Evolutionary conservation across 2,113 vertebrate genomes (phyloP), one percentile per base, ranked within the genome.

Genomic region (Amblyornis subalaris): DNA sequence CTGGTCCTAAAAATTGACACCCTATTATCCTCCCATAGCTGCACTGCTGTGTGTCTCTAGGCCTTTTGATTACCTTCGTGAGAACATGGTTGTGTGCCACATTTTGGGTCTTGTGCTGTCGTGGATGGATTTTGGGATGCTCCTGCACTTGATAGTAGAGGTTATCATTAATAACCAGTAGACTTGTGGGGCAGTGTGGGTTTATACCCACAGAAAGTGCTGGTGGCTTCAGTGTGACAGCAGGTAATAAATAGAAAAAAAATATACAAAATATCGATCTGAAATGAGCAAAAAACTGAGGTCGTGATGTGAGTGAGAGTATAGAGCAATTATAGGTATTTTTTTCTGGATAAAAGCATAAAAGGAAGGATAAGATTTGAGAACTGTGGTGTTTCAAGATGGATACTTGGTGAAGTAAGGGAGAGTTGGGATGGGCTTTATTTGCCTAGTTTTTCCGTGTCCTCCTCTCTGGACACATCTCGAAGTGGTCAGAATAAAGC

Each of bases 11-110:
- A 62, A 44, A 24, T 42, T 3, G 18, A 2, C 10, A 9, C 4
- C 24, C 5, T 8, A 4, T 36, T 42, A 4, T 14, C 5, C 5
- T 2, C 3, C 1, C 0, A 25, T 9, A 19, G 33, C 17, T 60
- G 12, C 12, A 3, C 22, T 53, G 24, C 45, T 55, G 5, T 51
- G 45, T 8, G 3, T 61, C n/a, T 58, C 12, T 14, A 26, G 22
- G 42, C 28, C 35, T 84, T 83, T 29, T 64, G 33, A 19, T 26
- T 58, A 44, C 24, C 20, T 35, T 31, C 19, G 6, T 28, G 19
- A 54, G n/a, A 36, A 22, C 2, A 12, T 19, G 23, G 33, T 12
- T 40, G 14, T 64, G 36, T 10, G 6, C 6, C 11, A 26, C 14
- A 1, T 40, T 64, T 33, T 61, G 61, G 31, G 4, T 54, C 36